phyloP scores from a whole-genome alignment of 2,888 invertebrate species.

The Zootermopsis nevadensis region DNA sequence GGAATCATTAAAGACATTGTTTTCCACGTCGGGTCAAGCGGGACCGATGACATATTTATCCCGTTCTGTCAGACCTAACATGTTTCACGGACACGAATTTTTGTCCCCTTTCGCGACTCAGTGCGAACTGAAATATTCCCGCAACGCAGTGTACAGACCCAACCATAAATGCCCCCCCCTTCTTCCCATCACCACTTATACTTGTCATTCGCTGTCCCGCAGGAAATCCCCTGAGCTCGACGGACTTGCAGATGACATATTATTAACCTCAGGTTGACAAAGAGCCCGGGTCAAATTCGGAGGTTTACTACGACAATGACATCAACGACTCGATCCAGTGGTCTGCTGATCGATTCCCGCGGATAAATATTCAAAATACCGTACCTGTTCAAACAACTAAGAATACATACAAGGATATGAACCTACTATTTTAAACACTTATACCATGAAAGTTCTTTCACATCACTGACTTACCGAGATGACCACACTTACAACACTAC shows the following conservation, averaged over 20 bases:
- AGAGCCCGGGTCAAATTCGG: not conserved
- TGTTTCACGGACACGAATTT: too few species aligned
- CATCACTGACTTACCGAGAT: too few species aligned
- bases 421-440: too few species aligned
- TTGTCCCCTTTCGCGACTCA: too few species aligned
- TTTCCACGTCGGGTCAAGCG: not conserved
- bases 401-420: too few species aligned
- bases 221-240: not conserved
- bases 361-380: constrained; percentile 4
- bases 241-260: constrained; percentile 5
- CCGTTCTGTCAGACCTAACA: not conserved
- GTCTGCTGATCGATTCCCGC: not conserved
- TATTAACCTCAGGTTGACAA: constrained; percentile 17
- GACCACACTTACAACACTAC: too few species aligned
- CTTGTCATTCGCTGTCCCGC: not conserved
- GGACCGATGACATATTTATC: constrained; percentile 4
- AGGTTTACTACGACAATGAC: not conserved
- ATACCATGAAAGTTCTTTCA: too few species aligned
- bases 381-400: not conserved
- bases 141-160: not conserved
- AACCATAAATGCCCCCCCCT: not conserved
- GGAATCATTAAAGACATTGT: constrained; percentile 31
- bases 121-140: too few species aligned
- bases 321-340: not conserved
- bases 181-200: not conserved